Evolutionary conservation across 2,797 vertebrate genomes (phyloP), one percentile per base, ranked within the genome.

Genomic region (Ciconia nigra): DNA sequence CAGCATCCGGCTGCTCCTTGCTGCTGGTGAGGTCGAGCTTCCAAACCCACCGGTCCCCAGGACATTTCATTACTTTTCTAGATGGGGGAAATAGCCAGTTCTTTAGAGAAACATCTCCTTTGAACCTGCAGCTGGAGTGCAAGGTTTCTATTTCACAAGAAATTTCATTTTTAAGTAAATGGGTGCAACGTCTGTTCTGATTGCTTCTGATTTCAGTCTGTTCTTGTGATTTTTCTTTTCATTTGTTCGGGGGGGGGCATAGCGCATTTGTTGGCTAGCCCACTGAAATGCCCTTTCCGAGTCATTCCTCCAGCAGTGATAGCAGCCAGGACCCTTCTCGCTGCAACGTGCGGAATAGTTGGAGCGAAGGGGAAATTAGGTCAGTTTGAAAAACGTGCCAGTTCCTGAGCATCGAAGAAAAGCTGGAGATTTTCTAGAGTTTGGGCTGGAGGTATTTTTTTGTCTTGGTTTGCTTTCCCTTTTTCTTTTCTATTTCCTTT

Each of bases 41-140:
- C 80, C 0, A 0, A 66, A 83, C 16, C 7, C 33, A 9, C 22
- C 0, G 0, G 1, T 42, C 21, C 57, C 18, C 20, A 3, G 51
- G 58, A 12, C 16, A 8, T 57, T 42, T 62, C 26, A 0, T 29
- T 25, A 1, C 18, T n/a, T 67, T 31, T 47, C 13, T 16, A 3
- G 6, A 0, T 1, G 9, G 72, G 72, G 33, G 28, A 55, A 47
- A 25, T 11, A 25, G 33, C 10, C 13, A 37, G 26, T 4, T 58
- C 58, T 54, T 22, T 13, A 12, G 81, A 16, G 71, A 61, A 49
- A 17, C 42, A 3, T 24, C 87, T 61, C 33, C 6, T 15, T 66
- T 17, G 55, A 52, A 17, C 17, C 55, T 4, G 2, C n/a, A 46
- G 59, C 71, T 77, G 79, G 42, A 55, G 12, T 1, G 5, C 35